phyloP scores from a whole-genome alignment of 2,888 invertebrate species.

The Rhagonycha lutea region DNA sequence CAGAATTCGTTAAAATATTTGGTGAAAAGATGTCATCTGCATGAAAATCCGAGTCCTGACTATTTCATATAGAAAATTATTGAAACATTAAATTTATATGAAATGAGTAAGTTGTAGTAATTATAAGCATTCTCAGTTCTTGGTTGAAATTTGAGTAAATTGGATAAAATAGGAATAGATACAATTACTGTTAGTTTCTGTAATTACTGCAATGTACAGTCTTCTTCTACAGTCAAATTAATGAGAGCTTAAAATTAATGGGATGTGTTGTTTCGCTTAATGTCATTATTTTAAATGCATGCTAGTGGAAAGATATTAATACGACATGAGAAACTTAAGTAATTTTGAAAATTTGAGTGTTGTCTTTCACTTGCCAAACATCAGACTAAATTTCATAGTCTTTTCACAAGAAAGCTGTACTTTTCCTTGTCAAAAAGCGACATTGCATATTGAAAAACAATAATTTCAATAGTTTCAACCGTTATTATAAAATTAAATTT shows the following conservation, averaged over 20 bases:
- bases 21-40: not conserved
- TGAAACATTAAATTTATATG: not conserved
- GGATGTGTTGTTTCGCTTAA: constrained; percentile 25
- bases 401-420: not conserved
- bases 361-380: not conserved
- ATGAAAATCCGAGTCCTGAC: not conserved
- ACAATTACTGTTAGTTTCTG: constrained; percentile 41
- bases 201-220: constrained; percentile 32
- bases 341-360: not conserved
- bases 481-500: not conserved
- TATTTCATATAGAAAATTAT: not conserved
- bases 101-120: not conserved
- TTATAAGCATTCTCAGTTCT: not conserved
- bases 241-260: constrained; percentile 36
- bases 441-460: not conserved
- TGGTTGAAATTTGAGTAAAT: not conserved
- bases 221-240: constrained; percentile 30
- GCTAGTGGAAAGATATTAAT: constrained; percentile 4
- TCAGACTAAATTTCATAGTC: not conserved
- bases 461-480: not conserved
- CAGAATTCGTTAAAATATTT: no score
- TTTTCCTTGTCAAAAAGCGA: not conserved
- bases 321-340: not conserved
- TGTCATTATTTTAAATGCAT: constrained; percentile 21
- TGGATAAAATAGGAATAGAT: not conserved